phyloP scores from a whole-genome alignment of 2,797 vertebrate species.

The Oreochromis grahami region DNA sequence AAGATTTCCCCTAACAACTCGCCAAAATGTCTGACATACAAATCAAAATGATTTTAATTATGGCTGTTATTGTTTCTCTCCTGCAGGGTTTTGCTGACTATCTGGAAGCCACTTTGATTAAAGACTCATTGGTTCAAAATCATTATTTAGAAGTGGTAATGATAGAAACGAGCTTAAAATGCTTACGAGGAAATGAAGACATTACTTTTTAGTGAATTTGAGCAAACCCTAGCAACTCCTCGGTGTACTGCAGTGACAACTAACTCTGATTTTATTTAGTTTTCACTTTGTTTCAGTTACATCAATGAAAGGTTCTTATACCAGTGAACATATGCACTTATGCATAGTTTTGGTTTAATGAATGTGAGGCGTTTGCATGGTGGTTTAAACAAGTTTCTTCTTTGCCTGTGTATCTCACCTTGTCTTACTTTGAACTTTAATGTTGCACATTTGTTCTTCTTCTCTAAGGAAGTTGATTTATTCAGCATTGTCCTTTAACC shows the following conservation, averaged over 20 bases:
- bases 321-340: slow-evolving; percentile 74
- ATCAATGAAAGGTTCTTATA: slow-evolving; percentile 35
- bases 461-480: slow-evolving; percentile 2
- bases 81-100: slow-evolving; percentile 23
- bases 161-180: not conserved
- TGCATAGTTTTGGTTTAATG: slow-evolving; percentile 78
- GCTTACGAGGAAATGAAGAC: not conserved
- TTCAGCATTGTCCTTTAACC: slow-evolving; percentile 10
- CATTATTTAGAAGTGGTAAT: slow-evolving; percentile 15
- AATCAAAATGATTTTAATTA: slow-evolving; percentile 39
- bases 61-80: slow-evolving; percentile 15
- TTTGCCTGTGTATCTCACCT: not conserved
- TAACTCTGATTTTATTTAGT: slow-evolving; percentile 38
- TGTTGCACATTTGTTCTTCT: not conserved
- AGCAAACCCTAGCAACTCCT: not conserved
- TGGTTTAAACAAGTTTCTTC: not conserved
- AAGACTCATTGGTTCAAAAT: slow-evolving; percentile 2
- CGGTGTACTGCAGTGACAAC: slow-evolving; percentile 50
- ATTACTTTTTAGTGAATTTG: slow-evolving; percentile 15
- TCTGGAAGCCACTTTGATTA: slow-evolving; percentile 22
- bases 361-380: not conserved
- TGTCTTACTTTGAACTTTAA: not conserved
- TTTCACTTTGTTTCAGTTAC: slow-evolving; percentile 13
- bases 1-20: slow-evolving; percentile 1
- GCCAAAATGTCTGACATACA: not conserved